A percentile compares a stretch with the other conserved stretches of the same genome.
phyloP scores from a whole-genome alignment of 2,797 vertebrate species.

The Pseudochirops corinnae region DNA sequence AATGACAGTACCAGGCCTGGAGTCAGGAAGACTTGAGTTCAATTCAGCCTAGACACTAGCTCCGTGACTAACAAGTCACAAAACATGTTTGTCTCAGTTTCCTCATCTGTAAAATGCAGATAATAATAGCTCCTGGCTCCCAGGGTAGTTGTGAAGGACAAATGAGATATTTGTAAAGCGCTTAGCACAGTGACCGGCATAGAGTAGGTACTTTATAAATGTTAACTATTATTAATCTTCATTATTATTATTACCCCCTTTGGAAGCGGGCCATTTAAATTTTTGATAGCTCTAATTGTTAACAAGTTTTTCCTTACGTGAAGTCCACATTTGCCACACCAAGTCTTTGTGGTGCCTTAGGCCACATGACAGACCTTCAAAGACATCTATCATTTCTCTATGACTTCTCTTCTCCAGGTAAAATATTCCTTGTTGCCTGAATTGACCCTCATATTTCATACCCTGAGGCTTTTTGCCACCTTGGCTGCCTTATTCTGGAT shows the following conservation, averaged over 20 bases:
- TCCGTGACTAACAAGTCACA: background rate
- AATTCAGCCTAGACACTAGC: background rate
- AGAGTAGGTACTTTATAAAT: background rate
- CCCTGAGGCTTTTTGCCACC: background rate
- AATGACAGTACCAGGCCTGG: background rate
- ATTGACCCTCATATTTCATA: background rate
- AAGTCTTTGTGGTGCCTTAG: background rate
- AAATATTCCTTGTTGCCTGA: background rate
- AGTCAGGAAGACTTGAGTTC: background rate
- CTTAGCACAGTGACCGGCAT: background rate
- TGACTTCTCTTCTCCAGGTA: background rate
- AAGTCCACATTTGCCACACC: background rate
- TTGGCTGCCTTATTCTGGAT: background rate
- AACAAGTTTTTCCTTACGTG: background rate
- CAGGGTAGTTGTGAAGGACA: background rate
- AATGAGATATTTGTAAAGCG: background rate
- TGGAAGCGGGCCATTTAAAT: background rate
- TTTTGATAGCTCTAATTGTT: background rate
- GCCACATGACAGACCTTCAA: background rate
- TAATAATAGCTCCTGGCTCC: background rate
- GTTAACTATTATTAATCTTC: background rate
- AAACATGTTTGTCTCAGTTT: background rate
- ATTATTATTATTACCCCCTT: background rate
- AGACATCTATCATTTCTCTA: background rate
- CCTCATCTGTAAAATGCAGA: background rate